A percentile compares a stretch with the other conserved stretches of the same genome.
Evolutionary conservation across 2,113 vertebrate genomes (phyloP).

Genomic region (Neotoma lepida): DNA sequence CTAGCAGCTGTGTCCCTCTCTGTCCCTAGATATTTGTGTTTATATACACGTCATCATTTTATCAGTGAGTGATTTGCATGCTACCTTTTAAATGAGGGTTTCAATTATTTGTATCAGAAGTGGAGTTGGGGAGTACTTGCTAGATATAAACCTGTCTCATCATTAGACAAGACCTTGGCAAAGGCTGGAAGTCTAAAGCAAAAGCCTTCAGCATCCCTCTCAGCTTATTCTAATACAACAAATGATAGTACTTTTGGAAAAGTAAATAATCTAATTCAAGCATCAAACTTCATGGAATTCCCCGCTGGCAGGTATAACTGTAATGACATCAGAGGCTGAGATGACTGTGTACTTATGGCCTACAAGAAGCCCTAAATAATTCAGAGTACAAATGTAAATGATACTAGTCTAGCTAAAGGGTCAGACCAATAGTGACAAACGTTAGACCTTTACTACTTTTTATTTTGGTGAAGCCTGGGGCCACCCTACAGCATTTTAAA

Average conservation of each 20-base stretch:
- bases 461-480: neutral
- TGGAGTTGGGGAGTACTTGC: neutral
- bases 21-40: neutral
- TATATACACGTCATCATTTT: neutral
- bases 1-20: neutral
- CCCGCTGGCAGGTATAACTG: neutral
- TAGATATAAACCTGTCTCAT: neutral
- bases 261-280: neutral
- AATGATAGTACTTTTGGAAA: constrained; percentile 37
- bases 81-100: neutral
- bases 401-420: neutral
- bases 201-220: neutral
- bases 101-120: constrained; percentile 35
- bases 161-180: neutral
- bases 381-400: neutral
- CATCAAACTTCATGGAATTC: neutral
- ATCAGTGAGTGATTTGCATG: neutral
- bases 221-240: neutral
- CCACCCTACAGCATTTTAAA: neutral
- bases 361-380: neutral
- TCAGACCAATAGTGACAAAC: neutral
- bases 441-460: neutral
- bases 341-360: neutral
- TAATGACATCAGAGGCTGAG: neutral
- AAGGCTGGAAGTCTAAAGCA: neutral